Percentiles rank a stretch among this genome's conserved stretches.
Conservation (phyloP, 2,113 vertebrate genomes). For the Cichladusa arquata region DNA sequence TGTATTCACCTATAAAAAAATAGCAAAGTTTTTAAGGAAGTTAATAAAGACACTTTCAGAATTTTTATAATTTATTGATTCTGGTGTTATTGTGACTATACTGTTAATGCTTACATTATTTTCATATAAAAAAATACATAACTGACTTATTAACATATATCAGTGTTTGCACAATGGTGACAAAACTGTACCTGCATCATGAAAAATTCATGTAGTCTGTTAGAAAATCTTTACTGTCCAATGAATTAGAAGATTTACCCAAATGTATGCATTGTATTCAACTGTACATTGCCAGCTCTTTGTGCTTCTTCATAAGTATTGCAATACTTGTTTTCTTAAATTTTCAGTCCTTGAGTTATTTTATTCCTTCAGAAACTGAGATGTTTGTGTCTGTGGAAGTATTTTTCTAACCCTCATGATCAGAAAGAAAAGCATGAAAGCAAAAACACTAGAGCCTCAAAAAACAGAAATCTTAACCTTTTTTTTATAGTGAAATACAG, state of each 20-base stretch:
- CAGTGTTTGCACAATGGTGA: background rate
- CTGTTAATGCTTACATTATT: background rate
- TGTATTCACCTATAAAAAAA: background rate
- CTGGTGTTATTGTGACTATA: background rate
- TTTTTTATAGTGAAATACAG: background rate
- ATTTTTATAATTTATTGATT: background rate
- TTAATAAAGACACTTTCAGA: background rate
- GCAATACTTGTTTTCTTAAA: background rate
- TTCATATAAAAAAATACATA: background rate
- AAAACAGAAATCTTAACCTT: background rate
- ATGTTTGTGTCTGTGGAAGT: background rate
- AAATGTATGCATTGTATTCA: background rate
- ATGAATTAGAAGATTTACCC: background rate
- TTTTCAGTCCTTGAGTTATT: background rate
- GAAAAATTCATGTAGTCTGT: background rate
- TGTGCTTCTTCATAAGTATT: background rate
- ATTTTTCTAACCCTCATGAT: background rate
- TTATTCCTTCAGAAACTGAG: background rate
- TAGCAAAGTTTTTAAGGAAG: background rate
- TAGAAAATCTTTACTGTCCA: background rate
- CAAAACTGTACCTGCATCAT: background rate
- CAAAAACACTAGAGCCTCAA: background rate
- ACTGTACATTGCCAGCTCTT: background rate
- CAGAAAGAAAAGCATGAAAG: background rate
- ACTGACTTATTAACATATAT: background rate